Evolutionary conservation across 2,888 invertebrate species (phyloP), one percentile per base, ranked within the genome.

Genomic region (Entomobrya multifasciata): DNA sequence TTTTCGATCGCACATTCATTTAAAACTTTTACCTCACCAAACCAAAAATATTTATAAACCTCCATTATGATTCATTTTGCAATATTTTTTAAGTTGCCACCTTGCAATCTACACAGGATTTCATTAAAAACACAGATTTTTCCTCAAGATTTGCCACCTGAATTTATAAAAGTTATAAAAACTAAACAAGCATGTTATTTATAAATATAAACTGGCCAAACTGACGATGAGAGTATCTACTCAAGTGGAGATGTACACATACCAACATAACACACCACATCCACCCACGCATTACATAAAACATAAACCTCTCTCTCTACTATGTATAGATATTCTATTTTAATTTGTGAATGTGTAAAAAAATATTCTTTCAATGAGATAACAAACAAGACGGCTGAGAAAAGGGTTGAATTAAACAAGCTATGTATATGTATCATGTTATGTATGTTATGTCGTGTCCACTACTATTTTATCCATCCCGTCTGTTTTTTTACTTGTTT

Each of bases 351-450:
- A 30, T 70, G 81, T 55, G 70, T 81, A 72, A 81, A 60, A 77
- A 81, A 27, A 41, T n/a, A 20, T 36, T 44, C 17, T n/a, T n/a
- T 44, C 36, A 55, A 15, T 47, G 15, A 85, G 85, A 84, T 84
- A 84, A 84, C 84, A 84, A 85, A 78, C 85, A 72, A 78, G 78
- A 78, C 78, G 67, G 85, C 77, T 81, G 78, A 78, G 78, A 78
- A 78, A 41, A 30, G 41, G n/a, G 4, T 20, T 13, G 4, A 4
- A 36, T 4, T 36, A 36, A 36, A 36, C 8, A 8, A 36, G 36
- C 8, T 30, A 8, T 25, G 8, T 57, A 25, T 57, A 5, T 49
- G 13, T 57, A n/a, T 25, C 5, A 74, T 52, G n/a, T 52, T 52
- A 17, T 74, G 17, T 70, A 15, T 25, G 47, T 47, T 57, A 22